phyloP scores from a whole-genome alignment of 2,113 vertebrate genomes.

The Bubo scandiacus region DNA sequence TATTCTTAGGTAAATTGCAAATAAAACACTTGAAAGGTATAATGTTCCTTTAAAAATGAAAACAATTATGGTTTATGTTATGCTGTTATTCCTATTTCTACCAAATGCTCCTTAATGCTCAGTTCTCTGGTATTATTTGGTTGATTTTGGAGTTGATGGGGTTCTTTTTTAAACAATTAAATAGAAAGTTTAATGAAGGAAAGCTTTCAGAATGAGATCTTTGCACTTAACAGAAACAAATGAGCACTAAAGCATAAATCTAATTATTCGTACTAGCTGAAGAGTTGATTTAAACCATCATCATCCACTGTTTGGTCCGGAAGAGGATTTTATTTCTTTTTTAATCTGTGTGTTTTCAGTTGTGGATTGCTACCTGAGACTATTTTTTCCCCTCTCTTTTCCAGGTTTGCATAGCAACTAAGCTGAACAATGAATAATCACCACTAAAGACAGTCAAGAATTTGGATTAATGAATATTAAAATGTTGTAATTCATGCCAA shows the following conservation, averaged over 20 bases:
- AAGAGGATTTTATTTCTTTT: neutral
- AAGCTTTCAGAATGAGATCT: neutral
- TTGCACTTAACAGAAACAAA: neutral
- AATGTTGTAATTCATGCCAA: slow-evolving; percentile 64
- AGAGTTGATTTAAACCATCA: neutral
- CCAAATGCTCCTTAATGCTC: neutral
- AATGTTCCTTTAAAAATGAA: neutral
- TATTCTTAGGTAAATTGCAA: neutral
- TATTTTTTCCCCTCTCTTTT: neutral
- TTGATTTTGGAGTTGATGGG: neutral
- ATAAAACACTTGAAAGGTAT: neutral
- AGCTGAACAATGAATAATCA: slow-evolving; percentile 49
- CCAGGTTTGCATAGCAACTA: slow-evolving; percentile 24
- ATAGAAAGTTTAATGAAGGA: neutral
- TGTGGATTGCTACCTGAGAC: neutral
- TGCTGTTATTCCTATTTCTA: neutral
- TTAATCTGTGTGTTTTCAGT: neutral
- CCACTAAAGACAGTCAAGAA: slow-evolving; percentile 5
- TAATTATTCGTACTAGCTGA: neutral
- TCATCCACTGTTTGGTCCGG: neutral
- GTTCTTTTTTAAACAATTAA: neutral
- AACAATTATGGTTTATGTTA: neutral
- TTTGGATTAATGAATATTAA: slow-evolving; percentile 66
- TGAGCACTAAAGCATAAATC: neutral
- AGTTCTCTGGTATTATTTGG: neutral